These are phyloP conservation scores for Eupithecia pulchellata DNA, from an alignment of 2,888 invertebrate species.

Conservation along the genomic window DNA sequence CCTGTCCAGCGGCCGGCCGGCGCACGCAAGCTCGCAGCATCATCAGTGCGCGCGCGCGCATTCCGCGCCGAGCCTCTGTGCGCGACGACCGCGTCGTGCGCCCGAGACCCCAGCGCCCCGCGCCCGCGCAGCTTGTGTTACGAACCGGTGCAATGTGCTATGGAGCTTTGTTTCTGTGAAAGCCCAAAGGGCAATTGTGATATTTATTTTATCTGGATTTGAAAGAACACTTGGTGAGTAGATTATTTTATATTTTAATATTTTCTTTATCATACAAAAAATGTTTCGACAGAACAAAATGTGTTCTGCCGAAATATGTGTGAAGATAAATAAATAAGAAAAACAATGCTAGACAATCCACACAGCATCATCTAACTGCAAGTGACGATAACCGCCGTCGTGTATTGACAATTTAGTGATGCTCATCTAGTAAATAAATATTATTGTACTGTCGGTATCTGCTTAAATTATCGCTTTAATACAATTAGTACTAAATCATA, in stretches of 20 bases:
- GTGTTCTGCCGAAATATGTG: not conserved
- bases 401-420: no score
- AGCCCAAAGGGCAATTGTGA: slow-evolving; percentile 68
- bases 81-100: slow-evolving; percentile 78
- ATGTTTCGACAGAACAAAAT: not conserved
- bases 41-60: slow-evolving; percentile 50
- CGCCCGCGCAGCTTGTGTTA: slow-evolving; percentile 64
- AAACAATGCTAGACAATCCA: no score
- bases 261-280: not conserved
- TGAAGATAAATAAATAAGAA: no score
- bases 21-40: slow-evolving; percentile 55
- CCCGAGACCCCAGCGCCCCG: slow-evolving; percentile 64
- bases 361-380: no score
- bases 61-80: slow-evolving; percentile 80
- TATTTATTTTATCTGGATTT: slow-evolving; percentile 46
- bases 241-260: slow-evolving; percentile 3
- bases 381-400: no score
- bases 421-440: not conserved
- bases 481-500: no score
- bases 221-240: slow-evolving; percentile 43
- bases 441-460: not conserved
- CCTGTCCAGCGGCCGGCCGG: slow-evolving; percentile 24
- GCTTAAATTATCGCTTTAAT: not conserved
- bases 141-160: slow-evolving; percentile 60
- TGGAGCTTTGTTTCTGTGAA: slow-evolving; percentile 73